A percentile compares a stretch with the other conserved stretches of the same genome.
Evolutionary conservation across 2,888 invertebrate genomes (phyloP).

Genomic region (Nemurella pictetii): DNA sequence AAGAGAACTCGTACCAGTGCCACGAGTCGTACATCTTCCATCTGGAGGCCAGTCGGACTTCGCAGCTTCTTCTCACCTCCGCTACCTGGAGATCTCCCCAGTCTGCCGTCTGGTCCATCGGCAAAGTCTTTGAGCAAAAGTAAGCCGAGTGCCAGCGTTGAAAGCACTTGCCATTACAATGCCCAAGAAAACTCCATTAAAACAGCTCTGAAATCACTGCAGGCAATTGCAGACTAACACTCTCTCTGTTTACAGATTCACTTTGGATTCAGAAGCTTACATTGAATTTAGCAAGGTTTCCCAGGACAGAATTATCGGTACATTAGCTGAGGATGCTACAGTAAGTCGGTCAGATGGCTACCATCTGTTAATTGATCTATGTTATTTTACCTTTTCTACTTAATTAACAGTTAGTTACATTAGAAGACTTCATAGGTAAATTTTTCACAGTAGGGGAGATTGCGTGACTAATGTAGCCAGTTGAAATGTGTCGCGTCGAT

Average conservation of each 20-base stretch:
- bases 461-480: too few species aligned
- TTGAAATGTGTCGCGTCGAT: too few species aligned
- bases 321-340: conserved; percentile 78
- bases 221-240: neutral
- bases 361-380: too few species aligned
- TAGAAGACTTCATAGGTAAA: too few species aligned
- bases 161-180: too few species aligned
- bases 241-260: conserved; percentile 57
- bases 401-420: too few species aligned
- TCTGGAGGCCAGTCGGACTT: conserved; percentile 73
- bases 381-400: too few species aligned
- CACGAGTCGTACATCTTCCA: conserved; percentile 87
- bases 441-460: too few species aligned
- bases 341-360: too few species aligned
- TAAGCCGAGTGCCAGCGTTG: conserved; percentile 52
- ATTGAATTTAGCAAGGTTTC: conserved; percentile 87
- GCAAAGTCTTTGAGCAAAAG: conserved; percentile 61
- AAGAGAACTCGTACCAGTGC: conserved; percentile 77
- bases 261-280: conserved; percentile 83
- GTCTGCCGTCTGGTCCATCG: conserved; percentile 79
- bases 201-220: neutral
- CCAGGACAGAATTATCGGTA: conserved; percentile 88
- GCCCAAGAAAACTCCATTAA: neutral
- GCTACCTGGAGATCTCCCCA: conserved; percentile 84
- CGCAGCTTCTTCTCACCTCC: conserved; percentile 79